These are phyloP conservation scores for Datnioides undecimradiatus DNA, from an alignment of 2,113 vertebrate genomes.

Conservation along the genomic window DNA sequence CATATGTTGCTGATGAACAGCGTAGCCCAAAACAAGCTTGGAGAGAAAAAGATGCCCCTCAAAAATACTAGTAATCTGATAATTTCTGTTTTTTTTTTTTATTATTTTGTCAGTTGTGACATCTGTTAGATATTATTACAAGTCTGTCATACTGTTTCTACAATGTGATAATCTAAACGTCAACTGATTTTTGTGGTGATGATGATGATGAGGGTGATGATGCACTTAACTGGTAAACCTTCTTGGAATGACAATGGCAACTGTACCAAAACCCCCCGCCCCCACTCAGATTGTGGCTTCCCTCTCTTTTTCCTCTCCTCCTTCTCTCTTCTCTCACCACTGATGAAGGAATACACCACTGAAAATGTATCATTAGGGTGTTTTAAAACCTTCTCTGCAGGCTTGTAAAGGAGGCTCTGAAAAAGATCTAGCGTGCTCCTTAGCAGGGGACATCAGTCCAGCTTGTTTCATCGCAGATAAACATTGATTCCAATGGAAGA, in stretches of 20 bases:
- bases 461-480: too few relatives aligned
- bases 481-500: neutral
- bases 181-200: conserved; percentile 50
- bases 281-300: conserved; percentile 8
- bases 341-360: conserved; percentile 39
- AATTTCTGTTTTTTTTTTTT: conserved; percentile 25
- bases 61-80: conserved; percentile 60
- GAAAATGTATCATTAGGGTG: neutral
- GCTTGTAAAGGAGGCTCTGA: neutral
- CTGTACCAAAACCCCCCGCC: conserved; percentile 71
- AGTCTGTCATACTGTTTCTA: conserved; percentile 81
- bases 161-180: conserved; percentile 83
- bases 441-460: neutral
- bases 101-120: conserved; percentile 51
- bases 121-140: conserved; percentile 81
- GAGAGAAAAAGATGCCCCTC: conserved; percentile 35
- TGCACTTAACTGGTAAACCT: conserved; percentile 85
- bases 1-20: conserved; percentile 6
- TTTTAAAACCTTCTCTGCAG: neutral
- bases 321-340: conserved; percentile 42
- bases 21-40: conserved; percentile 19
- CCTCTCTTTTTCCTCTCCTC: neutral
- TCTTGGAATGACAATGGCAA: conserved; percentile 70
- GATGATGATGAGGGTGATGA: conserved; percentile 67
- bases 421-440: neutral